A percentile compares a stretch with the other conserved stretches of the same genome.
Evolutionary conservation across 1,140 invertebrate genomes (phyloP).

Genomic region (Papilio aristodemus): DNA sequence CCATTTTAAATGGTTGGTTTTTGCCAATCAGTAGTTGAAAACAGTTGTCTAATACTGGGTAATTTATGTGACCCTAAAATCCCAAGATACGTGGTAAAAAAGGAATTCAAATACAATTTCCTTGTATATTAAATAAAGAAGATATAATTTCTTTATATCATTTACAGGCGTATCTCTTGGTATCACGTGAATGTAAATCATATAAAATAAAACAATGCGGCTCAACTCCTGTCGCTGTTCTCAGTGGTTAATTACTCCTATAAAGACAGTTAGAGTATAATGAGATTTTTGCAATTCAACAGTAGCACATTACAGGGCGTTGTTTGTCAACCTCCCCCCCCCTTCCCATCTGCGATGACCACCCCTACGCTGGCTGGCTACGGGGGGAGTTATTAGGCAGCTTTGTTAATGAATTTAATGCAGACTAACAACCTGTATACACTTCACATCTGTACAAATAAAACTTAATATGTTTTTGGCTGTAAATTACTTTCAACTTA

Average conservation of each 20-base stretch:
- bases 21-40: too few relatives aligned
- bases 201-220: conserved; percentile 1
- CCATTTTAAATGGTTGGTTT: too few relatives aligned
- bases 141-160: too few relatives aligned
- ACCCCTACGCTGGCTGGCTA: conserved; percentile 37
- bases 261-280: conserved; percentile 79
- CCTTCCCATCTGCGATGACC: conserved; percentile 42
- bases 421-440: conserved; percentile 31
- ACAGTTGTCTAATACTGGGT: too few relatives aligned
- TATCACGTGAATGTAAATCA: background rate
- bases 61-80: too few relatives aligned
- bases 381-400: conserved; percentile 61
- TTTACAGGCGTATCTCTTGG: too few relatives aligned
- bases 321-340: conserved; percentile 62
- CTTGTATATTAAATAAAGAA: too few relatives aligned
- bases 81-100: too few relatives aligned
- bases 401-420: conserved; percentile 67
- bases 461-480: background rate
- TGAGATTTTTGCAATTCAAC: conserved; percentile 80
- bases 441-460: background rate
- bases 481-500: conserved; percentile 8
- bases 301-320: conserved; percentile 73
- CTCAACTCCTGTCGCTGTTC: conserved; percentile 47
- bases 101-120: too few relatives aligned
- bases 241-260: conserved; percentile 74